Evolutionary conservation across 2,113 vertebrate species (phyloP), one percentile per base, ranked within the genome.

Genomic region (Elgaria multicarinata): DNA sequence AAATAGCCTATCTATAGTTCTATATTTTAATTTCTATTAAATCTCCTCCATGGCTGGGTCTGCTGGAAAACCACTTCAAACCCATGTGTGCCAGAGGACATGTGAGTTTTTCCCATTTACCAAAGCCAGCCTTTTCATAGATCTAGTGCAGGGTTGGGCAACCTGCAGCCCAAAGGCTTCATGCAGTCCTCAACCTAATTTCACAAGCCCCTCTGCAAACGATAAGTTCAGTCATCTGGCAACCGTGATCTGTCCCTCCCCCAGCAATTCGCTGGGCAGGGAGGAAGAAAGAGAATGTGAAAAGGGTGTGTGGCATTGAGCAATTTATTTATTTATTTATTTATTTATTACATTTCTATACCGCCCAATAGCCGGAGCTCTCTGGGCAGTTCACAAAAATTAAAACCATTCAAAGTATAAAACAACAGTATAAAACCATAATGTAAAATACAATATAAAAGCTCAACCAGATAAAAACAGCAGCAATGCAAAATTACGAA

Each of bases 1-100:
- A 14, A 91, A 86, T 84, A 77, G 86, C 62, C 67, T 44, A 55
- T 58, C 22, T 83, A 58, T 80, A 66, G 3, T 77, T 92, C 84
- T 80, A 77, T 50, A 58, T 77, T 53, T 24, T 91, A 88, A 58
- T 69, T 80, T 85, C 36, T 8, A 88, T 75, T n/a, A n/a, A n/a
- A n/a, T n/a, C n/a, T n/a, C 2, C 28, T 0, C 6, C 1, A n/a
- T 53, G 36, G 26, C n/a, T 69, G 36, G 42, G 58, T 64, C 24
- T 74, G 0, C 1, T 78, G 85, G 66, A 88, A 18, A 88, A 44
- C 28, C 18, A 72, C 42, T 88, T 81, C 9, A 58, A 72, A 33
- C 12, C 74, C 74, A 75, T 76, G 18, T 33, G 22, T 64, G 39
- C 36, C 36, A n/a, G 3, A 22, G 53, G 31, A 86, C 26, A 36